Percentiles rank a stretch among this genome's conserved stretches.
Conservation (phyloP, 2,888 invertebrate genomes). For the Eilema griseolum region DNA sequence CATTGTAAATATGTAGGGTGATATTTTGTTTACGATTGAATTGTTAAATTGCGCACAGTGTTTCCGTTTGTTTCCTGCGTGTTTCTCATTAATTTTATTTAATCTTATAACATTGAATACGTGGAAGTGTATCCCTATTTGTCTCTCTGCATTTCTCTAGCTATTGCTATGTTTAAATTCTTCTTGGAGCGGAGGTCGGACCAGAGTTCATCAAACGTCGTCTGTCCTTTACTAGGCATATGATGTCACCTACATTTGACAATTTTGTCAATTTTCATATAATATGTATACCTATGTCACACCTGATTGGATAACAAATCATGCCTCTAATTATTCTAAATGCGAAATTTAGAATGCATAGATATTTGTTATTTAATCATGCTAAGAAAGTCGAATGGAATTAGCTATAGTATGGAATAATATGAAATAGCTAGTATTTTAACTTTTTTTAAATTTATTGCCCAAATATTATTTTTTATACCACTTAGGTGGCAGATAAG, state of each 20-base stretch:
- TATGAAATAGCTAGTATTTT: not conserved
- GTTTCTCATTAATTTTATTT: slow-evolving; percentile 21
- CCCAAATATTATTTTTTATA: no score
- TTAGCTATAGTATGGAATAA: not conserved
- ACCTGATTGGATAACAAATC: not conserved
- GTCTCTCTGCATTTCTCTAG: slow-evolving; percentile 6
- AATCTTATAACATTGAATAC: slow-evolving; percentile 25
- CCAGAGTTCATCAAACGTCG: not conserved
- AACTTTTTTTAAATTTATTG: no score
- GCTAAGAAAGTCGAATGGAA: not conserved
- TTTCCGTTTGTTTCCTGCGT: slow-evolving; percentile 41
- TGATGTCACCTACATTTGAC: not conserved
- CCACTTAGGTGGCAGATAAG: no score
- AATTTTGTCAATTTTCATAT: not conserved
- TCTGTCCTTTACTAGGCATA: not conserved
- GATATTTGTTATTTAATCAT: no score
- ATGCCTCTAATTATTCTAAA: not conserved
- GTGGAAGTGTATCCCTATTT: slow-evolving; percentile 5
- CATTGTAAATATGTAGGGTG: slow-evolving; percentile 52
- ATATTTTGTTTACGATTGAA: slow-evolving; percentile 26
- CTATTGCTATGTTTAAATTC: slow-evolving; percentile 6
- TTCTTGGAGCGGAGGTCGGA: not conserved
- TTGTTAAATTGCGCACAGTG: slow-evolving; percentile 46
- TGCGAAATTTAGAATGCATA: not conserved
- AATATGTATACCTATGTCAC: not conserved